Conservation (phyloP, 2,888 invertebrate species). For the Leptarthrus brevirostris region DNA sequence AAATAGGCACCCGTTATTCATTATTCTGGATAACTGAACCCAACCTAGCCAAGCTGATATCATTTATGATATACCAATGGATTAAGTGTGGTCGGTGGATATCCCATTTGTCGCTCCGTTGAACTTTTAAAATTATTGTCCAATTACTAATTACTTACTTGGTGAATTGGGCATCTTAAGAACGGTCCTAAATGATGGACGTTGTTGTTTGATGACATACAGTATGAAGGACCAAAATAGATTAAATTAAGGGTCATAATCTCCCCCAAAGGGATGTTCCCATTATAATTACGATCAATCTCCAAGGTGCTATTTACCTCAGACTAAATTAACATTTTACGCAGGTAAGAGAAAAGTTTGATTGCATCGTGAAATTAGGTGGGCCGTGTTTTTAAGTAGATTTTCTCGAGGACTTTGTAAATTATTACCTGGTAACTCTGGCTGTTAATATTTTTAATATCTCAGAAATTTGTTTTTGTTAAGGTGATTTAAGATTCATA, state of each 20-base stretch:
- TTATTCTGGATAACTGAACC: conserved; percentile 20
- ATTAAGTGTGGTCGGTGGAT: conserved; percentile 39
- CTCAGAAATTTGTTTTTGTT: too few relatives aligned
- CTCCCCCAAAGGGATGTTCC: conserved; percentile 42
- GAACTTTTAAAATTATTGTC: conserved; percentile 52
- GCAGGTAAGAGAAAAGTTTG: conserved; percentile 43
- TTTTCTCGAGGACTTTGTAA: conserved; percentile 3
- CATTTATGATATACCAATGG: conserved; percentile 38
- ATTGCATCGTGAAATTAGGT: conserved; percentile 45
- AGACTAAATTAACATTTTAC: conserved; percentile 46
- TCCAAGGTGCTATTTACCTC: conserved; percentile 37
- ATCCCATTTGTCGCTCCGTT: conserved; percentile 51
- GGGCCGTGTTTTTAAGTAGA: background rate
- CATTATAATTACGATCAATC: conserved; percentile 48
- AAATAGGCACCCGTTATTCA: conserved; percentile 30
- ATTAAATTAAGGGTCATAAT: conserved; percentile 40
- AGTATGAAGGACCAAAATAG: background rate
- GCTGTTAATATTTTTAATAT: too few relatives aligned
- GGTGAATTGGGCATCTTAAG: background rate
- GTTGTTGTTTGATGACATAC: conserved; percentile 5
- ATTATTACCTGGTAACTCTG: conserved; percentile 21
- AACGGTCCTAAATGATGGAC: background rate
- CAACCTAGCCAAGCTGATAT: conserved; percentile 19
- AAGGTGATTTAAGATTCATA: too few relatives aligned
- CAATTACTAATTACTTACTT: conserved; percentile 51